Base-by-base conservation (phyloP, 1,140 invertebrate genomes). In the Galleria mellonella region DNA sequence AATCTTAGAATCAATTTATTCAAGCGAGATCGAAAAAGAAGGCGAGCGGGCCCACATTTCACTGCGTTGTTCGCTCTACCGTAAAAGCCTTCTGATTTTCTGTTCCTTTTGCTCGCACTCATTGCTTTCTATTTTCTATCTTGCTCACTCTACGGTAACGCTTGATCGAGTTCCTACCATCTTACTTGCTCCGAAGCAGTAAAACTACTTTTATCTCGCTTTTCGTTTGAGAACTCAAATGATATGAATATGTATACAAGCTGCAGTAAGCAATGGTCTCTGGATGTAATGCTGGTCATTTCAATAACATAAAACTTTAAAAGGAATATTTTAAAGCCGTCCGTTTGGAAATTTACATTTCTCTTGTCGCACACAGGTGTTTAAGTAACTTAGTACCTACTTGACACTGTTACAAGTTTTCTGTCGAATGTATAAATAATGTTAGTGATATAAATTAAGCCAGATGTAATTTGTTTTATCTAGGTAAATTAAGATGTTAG, bases 1-100 rank as follows among this genome's bases (percentile, higher is more conserved):
- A 74, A 72, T 75, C 73, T 77, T 60, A 73, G 68, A 83, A 79
- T 82, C 79, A 82, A 83, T 83, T 83, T 83, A 82, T 81, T 81
- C 68, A 73, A 76, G 70, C 73, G 70, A 72, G 77, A 75, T 83
- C 72, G 66, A 77, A 81, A 75, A 81, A 75, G 66, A 65, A 69
- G 61, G 66, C 68, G 57, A 69, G 55, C 65, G 68, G 67, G 64
- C 57, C 77, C 74, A 75, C 79, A 79, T 83, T 79, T 83, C 79
- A 83, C 73, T 78, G 61, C 62, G 74, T 68, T 79, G 77, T 65
- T 72, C 70, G 72, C 56, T 83, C 79, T 83, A 83, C 79, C 77
- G 77, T 83, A 83, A 83, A 79, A 83, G 75, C 79, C 75, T 82
- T 74, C 75, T 73, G 77, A 70, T 76, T 68, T 55, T 49, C 48